Conservation (phyloP, 2,888 invertebrate species). For the Tridacna gigas region DNA sequence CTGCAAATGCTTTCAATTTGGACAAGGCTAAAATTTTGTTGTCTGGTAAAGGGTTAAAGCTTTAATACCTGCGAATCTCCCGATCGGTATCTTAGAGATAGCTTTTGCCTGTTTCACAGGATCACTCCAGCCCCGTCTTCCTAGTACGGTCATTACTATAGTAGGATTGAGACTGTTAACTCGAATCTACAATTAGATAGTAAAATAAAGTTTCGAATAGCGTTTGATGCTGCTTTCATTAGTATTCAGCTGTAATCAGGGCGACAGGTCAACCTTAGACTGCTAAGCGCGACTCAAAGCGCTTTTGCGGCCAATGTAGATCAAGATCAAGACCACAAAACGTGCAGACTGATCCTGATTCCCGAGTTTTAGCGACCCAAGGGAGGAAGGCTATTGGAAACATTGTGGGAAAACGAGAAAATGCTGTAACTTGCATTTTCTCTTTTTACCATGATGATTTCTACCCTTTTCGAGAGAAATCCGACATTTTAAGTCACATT, state of each 20-base stretch:
- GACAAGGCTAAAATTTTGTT: not conserved
- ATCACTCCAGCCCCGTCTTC: constrained; percentile 52
- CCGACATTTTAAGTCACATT: no score
- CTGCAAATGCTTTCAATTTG: not conserved
- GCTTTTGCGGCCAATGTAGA: no score
- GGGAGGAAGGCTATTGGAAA: no score
- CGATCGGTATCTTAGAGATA: constrained; percentile 46
- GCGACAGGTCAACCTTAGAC: no score
- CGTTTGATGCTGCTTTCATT: not conserved
- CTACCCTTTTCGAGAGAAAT: no score
- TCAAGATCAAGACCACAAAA: no score
- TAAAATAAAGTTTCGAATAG: not conserved
- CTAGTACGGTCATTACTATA: constrained; percentile 48
- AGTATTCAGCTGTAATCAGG: not conserved
- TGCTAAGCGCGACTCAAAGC: no score
- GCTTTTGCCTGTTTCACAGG: constrained; percentile 46
- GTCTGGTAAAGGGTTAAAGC: not conserved
- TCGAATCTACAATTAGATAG: constrained; percentile 39
- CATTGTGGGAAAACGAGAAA: no score
- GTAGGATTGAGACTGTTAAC: constrained; percentile 62
- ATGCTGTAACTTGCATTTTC: no score
- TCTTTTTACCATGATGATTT: no score
- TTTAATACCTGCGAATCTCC: constrained; percentile 50
- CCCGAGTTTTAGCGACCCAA: no score
- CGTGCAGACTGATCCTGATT: no score